These are phyloP conservation scores for Zaprionus ornatus DNA, from an alignment of 1,140 invertebrate species.

Conservation along the genomic window DNA sequence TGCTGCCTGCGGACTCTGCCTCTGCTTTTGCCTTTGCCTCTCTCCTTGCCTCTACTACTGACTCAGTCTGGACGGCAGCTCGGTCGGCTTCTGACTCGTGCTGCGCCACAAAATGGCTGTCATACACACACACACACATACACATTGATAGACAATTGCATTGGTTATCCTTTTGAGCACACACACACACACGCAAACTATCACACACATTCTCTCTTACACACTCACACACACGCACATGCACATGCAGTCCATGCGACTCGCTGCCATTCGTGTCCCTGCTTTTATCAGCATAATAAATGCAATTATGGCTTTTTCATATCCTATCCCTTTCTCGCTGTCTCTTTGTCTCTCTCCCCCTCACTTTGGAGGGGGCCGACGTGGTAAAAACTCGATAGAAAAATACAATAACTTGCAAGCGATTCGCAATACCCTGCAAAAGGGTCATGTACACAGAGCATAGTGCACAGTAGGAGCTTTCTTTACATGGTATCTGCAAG, in stretches of 20 bases:
- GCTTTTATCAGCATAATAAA: conserved; percentile 83
- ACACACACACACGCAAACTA: conserved; percentile 9
- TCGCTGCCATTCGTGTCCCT: conserved; percentile 47
- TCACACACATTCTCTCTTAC: conserved; percentile 1
- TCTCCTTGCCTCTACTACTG: neutral
- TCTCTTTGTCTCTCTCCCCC: conserved; percentile 7
- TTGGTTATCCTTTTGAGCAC: conserved; percentile 40
- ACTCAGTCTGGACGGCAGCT: conserved; percentile 3
- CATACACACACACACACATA: conserved; percentile 44
- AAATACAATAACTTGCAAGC: conserved; percentile 64
- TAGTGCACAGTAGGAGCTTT: neutral
- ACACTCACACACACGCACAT: conserved; percentile 7
- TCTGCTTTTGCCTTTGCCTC: neutral
- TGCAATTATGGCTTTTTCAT: conserved; percentile 79
- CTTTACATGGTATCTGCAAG: neutral
- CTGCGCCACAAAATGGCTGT: conserved; percentile 66
- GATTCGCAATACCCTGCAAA: conserved; percentile 26
- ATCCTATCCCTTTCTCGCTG: conserved; percentile 26
- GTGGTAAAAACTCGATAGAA: conserved; percentile 62
- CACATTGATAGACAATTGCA: conserved; percentile 44
- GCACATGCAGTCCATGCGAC: conserved; percentile 23
- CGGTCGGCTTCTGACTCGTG: conserved; percentile 9
- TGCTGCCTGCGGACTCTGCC: neutral
- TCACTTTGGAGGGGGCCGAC: conserved; percentile 32
- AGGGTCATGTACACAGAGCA: neutral